A percentile compares a stretch with the other conserved stretches of the same genome.
phyloP scores from a whole-genome alignment of 2,888 invertebrate genomes.

The Chymomyza caudatula region DNA sequence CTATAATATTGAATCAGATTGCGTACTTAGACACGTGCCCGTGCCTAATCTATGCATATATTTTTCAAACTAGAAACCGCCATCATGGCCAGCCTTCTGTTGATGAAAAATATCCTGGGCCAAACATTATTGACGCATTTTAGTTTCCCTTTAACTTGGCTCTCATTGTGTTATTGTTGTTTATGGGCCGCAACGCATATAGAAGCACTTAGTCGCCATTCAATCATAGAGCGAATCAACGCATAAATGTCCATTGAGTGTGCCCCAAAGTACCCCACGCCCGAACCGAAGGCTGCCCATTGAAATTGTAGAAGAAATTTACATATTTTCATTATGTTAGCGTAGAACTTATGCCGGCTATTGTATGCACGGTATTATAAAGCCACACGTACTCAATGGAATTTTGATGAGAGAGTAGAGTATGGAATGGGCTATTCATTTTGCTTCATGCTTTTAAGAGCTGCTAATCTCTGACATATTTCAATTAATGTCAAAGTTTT shows the following conservation, averaged over 20 bases:
- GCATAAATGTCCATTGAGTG: constrained; percentile 18
- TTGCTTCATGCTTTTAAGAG: constrained; percentile 40
- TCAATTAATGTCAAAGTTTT: constrained; percentile 67
- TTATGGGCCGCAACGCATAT: constrained; percentile 45
- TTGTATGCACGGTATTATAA: neutral
- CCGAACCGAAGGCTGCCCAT: constrained; percentile 3
- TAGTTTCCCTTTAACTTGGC: constrained; percentile 6
- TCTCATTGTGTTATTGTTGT: constrained; percentile 28
- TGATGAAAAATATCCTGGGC: neutral
- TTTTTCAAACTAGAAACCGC: constrained; percentile 2
- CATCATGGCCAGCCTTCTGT: constrained; percentile 4
- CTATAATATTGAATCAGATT: neutral
- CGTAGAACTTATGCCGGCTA: neutral
- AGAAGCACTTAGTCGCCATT: constrained; percentile 61
- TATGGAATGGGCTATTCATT: neutral
- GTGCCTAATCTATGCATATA: constrained; percentile 43
- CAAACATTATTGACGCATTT: constrained; percentile 25
- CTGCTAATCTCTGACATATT: constrained; percentile 59
- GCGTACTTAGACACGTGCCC: constrained; percentile 28
- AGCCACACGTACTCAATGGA: neutral
- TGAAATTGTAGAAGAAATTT: constrained; percentile 58
- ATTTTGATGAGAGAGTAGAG: neutral
- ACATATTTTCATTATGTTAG: constrained; percentile 55
- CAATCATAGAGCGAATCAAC: constrained; percentile 44
- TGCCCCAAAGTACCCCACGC: constrained; percentile 3